Evolutionary conservation across 2,888 invertebrate species (phyloP).

Genomic region (Camponotus fellah): DNA sequence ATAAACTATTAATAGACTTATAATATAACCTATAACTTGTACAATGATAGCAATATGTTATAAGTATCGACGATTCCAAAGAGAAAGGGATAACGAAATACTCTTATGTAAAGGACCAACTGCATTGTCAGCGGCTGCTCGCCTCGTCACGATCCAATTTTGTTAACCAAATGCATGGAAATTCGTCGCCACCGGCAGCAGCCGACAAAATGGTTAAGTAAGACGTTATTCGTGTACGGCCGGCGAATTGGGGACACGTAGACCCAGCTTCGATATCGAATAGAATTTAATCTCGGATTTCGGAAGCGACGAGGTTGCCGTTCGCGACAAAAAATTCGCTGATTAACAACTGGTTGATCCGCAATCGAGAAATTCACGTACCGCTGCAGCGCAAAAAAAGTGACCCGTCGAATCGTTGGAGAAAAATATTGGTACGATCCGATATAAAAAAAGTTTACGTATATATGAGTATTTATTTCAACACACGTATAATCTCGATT

Average conservation of each 20-base stretch:
- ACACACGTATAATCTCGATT: not conserved
- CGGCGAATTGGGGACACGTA: conserved; percentile 38
- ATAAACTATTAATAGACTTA: not conserved
- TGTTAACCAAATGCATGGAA: conserved; percentile 54
- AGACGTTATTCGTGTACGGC: conserved; percentile 44
- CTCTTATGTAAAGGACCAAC: not conserved
- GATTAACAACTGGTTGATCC: conserved; percentile 30
- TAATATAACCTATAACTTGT: too few species aligned
- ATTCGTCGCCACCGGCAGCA: conserved; percentile 13
- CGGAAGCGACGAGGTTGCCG: conserved; percentile 8
- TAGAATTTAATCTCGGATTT: conserved; percentile 54
- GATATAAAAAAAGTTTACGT: conserved; percentile 8
- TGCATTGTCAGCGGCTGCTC: conserved; percentile 4
- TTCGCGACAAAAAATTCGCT: conserved; percentile 6
- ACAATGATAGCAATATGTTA: not conserved
- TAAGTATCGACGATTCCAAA: not conserved
- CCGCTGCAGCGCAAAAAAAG: not conserved
- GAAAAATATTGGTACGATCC: not conserved
- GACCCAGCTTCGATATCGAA: conserved; percentile 33
- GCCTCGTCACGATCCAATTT: conserved; percentile 22
- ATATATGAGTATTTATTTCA: not conserved
- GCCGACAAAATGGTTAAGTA: conserved; percentile 39
- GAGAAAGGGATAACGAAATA: not conserved
- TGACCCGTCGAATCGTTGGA: not conserved
- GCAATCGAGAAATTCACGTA: not conserved